Percentiles rank a stretch among this genome's conserved stretches.
Conservation (phyloP, 1,140 invertebrate genomes). For the Ceratosolen solmsi region DNA sequence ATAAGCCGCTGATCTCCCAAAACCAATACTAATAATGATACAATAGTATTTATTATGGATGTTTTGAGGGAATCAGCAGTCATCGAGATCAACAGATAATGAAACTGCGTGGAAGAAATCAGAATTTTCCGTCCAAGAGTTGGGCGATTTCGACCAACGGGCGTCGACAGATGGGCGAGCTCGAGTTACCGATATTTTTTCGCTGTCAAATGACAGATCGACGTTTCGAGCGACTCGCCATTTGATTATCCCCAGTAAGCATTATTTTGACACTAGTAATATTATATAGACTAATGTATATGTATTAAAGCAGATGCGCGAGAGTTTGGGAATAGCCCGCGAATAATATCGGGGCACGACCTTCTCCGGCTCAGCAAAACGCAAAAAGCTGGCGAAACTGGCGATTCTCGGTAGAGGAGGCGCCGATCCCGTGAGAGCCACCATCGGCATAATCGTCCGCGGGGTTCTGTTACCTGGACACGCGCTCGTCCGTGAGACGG, state of each 20-base stretch:
- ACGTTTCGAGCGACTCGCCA: background rate
- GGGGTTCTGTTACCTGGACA: constrained; percentile 45
- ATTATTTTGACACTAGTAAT: background rate
- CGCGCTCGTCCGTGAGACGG: background rate
- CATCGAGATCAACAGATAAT: no score
- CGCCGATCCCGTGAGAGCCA: constrained; percentile 44
- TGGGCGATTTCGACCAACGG: no score
- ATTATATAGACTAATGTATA: background rate
- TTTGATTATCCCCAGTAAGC: background rate
- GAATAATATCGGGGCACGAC: background rate
- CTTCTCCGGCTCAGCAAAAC: constrained; percentile 5
- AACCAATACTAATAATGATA: no score
- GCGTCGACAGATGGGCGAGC: background rate
- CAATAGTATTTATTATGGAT: no score
- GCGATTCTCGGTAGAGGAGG: constrained; percentile 37
- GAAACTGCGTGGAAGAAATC: no score
- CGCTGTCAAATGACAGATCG: background rate
- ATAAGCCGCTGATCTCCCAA: no score
- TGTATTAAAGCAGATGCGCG: background rate
- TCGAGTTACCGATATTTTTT: background rate
- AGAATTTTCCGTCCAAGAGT: no score
- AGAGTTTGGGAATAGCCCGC: background rate
- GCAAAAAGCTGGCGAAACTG: background rate
- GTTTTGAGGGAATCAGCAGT: no score
- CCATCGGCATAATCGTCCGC: constrained; percentile 37